A percentile compares a stretch with the other conserved stretches of the same genome.
Evolutionary conservation across 2,113 vertebrate genomes (phyloP).

Genomic region (Otis tarda): DNA sequence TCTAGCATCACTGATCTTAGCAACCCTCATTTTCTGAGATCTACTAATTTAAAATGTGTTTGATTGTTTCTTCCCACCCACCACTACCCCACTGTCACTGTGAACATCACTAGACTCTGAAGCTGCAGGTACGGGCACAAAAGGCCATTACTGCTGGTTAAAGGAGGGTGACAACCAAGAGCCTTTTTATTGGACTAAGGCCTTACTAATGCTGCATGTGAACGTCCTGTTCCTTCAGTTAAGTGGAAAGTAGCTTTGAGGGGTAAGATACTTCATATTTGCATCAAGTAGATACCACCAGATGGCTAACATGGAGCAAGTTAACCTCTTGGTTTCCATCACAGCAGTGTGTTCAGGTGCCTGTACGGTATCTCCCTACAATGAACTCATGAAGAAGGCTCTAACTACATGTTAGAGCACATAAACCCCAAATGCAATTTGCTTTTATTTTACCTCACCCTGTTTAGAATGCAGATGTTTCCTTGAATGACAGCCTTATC

Average conservation of each 20-base stretch:
- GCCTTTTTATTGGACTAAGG: neutral
- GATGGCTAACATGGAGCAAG: neutral
- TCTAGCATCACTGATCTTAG: neutral
- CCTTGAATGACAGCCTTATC: neutral
- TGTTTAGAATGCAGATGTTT: neutral
- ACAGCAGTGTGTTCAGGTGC: neutral
- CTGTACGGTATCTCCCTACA: neutral
- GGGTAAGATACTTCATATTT: neutral
- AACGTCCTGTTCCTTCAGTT: neutral
- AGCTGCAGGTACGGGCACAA: neutral
- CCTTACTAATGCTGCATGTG: neutral
- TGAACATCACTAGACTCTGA: neutral
- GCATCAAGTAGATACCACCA: neutral
- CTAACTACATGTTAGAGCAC: neutral
- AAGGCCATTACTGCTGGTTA: neutral
- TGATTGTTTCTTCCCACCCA: neutral
- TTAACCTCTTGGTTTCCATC: neutral
- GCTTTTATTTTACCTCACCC: neutral
- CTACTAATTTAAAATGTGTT: neutral
- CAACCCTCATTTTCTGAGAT: neutral
- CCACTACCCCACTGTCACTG: neutral
- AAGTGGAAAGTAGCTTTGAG: neutral
- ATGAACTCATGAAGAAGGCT: neutral
- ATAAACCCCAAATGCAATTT: neutral
- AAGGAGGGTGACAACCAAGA: neutral